phyloP scores from a whole-genome alignment of 2,797 vertebrate species.

The Lerista edwardsae region DNA sequence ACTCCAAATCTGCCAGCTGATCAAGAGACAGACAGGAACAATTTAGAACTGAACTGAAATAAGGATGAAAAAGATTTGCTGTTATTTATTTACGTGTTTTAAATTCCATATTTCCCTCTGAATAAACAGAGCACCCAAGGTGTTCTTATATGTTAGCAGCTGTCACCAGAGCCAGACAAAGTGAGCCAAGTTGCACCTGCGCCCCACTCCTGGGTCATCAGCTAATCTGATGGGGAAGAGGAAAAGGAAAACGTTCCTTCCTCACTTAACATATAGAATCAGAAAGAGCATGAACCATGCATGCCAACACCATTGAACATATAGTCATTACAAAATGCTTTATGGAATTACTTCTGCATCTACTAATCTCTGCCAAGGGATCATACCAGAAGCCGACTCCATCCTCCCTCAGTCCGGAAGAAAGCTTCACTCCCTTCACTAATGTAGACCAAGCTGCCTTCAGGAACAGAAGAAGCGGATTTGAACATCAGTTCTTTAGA shows the following conservation, averaged over 20 bases:
- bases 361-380: no score
- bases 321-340: no score
- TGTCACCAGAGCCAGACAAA: background rate
- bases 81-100: no score
- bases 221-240: background rate
- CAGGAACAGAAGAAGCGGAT: slow-evolving; percentile 37
- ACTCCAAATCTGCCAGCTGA: slow-evolving; percentile 60
- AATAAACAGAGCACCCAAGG: no score
- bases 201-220: background rate
- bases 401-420: slow-evolving; percentile 63
- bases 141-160: background rate
- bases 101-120: no score
- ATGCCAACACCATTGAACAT: background rate
- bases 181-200: background rate
- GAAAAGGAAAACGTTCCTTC: no score
- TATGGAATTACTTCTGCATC: background rate
- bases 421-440: slow-evolving; percentile 62
- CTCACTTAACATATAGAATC: background rate
- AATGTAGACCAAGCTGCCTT: slow-evolving; percentile 70
- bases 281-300: background rate
- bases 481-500: slow-evolving; percentile 68
- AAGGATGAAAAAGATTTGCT: background rate
- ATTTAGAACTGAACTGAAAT: background rate
- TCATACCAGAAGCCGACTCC: slow-evolving; percentile 67
- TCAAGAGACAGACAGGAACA: background rate